Conservation (phyloP, 2,113 vertebrate species). For the Rhipidura dahli region DNA sequence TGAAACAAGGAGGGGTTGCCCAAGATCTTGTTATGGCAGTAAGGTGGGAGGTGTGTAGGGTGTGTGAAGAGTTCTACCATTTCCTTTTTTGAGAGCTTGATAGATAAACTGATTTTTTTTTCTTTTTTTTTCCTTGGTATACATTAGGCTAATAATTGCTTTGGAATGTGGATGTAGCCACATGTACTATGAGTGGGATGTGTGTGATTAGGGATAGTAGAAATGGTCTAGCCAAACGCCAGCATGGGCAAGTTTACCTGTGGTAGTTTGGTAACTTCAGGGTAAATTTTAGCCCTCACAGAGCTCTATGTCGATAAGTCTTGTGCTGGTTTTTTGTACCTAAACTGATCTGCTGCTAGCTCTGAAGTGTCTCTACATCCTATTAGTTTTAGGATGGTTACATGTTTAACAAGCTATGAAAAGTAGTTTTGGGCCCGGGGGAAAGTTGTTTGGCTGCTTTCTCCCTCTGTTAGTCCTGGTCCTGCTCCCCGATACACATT, state of each 20-base stretch:
- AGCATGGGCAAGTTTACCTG: not conserved
- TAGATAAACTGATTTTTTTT: not conserved
- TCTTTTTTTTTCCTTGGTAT: not conserved
- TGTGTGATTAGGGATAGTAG: not conserved
- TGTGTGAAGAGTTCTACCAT: not conserved
- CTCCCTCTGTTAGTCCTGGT: not conserved
- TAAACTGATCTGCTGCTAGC: not conserved
- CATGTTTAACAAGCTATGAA: not conserved
- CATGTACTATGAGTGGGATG: accelerated
- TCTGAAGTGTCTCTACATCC: not conserved
- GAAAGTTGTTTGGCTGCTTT: not conserved
- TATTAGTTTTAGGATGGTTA: not conserved
- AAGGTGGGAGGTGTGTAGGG: not conserved
- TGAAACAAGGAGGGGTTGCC: not conserved
- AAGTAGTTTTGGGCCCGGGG: not conserved
- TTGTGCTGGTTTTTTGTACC: not conserved
- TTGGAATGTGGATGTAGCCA: not conserved
- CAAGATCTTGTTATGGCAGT: not conserved
- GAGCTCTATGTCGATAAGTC: not conserved
- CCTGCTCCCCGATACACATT: not conserved
- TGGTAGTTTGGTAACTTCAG: not conserved
- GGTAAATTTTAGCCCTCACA: not conserved
- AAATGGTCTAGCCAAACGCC: not conserved
- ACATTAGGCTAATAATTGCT: not conserved
- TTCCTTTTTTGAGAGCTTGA: not conserved